Conservation (phyloP, 2,797 vertebrate species). For the Hoplostethus mediterraneus region DNA sequence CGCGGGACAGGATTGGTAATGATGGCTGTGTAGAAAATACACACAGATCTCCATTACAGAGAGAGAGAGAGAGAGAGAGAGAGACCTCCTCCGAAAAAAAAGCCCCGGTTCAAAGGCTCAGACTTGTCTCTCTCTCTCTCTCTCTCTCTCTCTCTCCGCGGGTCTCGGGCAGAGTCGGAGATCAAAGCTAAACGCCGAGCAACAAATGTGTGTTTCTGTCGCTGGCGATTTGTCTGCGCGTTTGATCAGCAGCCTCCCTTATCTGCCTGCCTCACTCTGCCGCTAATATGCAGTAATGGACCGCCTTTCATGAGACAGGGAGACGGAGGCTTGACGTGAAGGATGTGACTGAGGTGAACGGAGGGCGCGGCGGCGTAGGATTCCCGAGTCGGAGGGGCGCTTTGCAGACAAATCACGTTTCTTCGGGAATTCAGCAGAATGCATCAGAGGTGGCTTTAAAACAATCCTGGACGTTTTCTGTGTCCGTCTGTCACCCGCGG, state of each 20-base stretch:
- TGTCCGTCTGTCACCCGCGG: slow-evolving; percentile 8
- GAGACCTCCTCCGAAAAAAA: slow-evolving; percentile 64
- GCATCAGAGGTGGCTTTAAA: neutral
- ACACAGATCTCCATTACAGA: slow-evolving; percentile 33
- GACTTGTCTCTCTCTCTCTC: slow-evolving; percentile 55
- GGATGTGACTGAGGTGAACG: slow-evolving; percentile 73
- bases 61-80: slow-evolving; percentile 3
- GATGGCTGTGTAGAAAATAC: slow-evolving; percentile 50
- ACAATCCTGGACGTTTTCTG: neutral
- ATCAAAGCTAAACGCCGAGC: slow-evolving; percentile 83
- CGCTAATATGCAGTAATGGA: slow-evolving; percentile 82
- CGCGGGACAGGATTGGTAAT: slow-evolving; percentile 34
- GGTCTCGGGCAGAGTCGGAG: slow-evolving; percentile 74
- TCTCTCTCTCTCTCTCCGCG: slow-evolving; percentile 12
- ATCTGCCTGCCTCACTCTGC: slow-evolving; percentile 75
- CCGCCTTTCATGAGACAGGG: slow-evolving; percentile 76
- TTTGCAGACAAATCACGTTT: slow-evolving; percentile 38
- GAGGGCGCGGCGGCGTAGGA: slow-evolving; percentile 51
- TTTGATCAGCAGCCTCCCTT: slow-evolving; percentile 83
- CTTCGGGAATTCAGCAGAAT: slow-evolving; percentile 39
- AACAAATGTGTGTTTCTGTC: slow-evolving; percentile 85
- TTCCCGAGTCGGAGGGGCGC: slow-evolving; percentile 31
- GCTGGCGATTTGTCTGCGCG: slow-evolving; percentile 79
- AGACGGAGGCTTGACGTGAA: slow-evolving; percentile 70
- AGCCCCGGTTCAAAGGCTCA: slow-evolving; percentile 80